Conservation (phyloP, 2,888 invertebrate species). For the Bombylius major region DNA sequence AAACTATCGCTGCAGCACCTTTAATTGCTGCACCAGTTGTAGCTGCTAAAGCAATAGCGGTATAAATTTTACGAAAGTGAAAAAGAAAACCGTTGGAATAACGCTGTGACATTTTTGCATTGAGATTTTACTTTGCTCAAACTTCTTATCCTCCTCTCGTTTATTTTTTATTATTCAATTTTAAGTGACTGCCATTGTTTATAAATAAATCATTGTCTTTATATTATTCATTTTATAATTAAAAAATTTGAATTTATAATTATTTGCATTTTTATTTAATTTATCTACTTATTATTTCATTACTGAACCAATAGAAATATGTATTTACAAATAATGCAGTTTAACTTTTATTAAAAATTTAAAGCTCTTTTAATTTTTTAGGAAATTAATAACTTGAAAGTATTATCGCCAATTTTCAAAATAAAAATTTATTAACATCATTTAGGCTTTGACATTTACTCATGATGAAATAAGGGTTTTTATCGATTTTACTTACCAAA, state of each 20-base stretch:
- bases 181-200: constrained; percentile 34
- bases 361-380: too few species aligned
- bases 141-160: not conserved
- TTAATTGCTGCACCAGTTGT: constrained; percentile 15
- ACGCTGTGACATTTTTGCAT: constrained; percentile 5
- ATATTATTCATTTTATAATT: constrained; percentile 16
- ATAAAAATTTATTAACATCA: too few species aligned
- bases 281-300: not conserved
- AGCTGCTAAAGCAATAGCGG: constrained; percentile 22
- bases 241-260: constrained; percentile 5
- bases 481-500: too few species aligned
- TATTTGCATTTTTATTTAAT: constrained; percentile 4
- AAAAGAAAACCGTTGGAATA: not conserved
- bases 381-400: too few species aligned
- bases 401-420: too few species aligned
- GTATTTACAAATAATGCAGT: too few species aligned
- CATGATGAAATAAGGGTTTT: too few species aligned
- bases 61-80: not conserved
- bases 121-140: constrained; percentile 6
- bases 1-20: constrained; percentile 18
- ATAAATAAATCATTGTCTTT: constrained; percentile 19
- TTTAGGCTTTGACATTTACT: too few species aligned
- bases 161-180: constrained; percentile 11
- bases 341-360: too few species aligned
- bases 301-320: not conserved